Conservation (phyloP, 2,113 vertebrate species). For the Malurus elegans region DNA sequence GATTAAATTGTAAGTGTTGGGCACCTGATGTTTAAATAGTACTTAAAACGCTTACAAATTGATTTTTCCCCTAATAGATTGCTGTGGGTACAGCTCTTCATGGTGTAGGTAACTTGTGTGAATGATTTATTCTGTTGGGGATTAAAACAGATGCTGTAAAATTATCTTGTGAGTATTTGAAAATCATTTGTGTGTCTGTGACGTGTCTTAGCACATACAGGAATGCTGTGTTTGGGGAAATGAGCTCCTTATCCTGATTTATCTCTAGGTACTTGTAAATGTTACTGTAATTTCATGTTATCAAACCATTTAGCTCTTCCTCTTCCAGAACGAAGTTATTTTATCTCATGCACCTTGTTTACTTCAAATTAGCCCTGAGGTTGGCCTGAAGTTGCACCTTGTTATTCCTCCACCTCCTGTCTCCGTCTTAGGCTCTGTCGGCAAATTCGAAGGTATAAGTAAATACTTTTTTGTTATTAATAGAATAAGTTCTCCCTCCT, state of each 20-base stretch:
- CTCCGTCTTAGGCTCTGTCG: not conserved
- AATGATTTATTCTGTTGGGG: not conserved
- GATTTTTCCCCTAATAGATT: not conserved
- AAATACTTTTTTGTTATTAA: conserved; percentile 55
- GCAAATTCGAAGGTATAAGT: conserved; percentile 31
- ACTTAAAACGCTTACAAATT: not conserved
- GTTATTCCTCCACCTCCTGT: conserved; percentile 40
- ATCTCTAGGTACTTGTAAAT: conserved; percentile 35
- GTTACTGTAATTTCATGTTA: conserved; percentile 51
- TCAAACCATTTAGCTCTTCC: conserved; percentile 50
- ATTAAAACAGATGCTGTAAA: conserved; percentile 3
- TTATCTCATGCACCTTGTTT: conserved; percentile 60
- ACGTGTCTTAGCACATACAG: conserved; percentile 3
- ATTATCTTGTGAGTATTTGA: conserved; percentile 3
- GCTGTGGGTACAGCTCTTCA: not conserved
- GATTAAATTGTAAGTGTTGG: not conserved
- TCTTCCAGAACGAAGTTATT: conserved; percentile 47
- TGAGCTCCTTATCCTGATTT: conserved; percentile 43
- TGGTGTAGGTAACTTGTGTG: not conserved
- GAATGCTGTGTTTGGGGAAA: conserved; percentile 54
- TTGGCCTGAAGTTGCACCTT: conserved; percentile 57
- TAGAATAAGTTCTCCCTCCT: conserved; percentile 41
- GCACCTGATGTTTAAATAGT: not conserved
- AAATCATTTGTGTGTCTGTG: conserved; percentile 17
- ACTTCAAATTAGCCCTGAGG: conserved; percentile 62